Evolutionary conservation across 2,113 vertebrate genomes (phyloP).

Genomic region (Proteles cristata): DNA sequence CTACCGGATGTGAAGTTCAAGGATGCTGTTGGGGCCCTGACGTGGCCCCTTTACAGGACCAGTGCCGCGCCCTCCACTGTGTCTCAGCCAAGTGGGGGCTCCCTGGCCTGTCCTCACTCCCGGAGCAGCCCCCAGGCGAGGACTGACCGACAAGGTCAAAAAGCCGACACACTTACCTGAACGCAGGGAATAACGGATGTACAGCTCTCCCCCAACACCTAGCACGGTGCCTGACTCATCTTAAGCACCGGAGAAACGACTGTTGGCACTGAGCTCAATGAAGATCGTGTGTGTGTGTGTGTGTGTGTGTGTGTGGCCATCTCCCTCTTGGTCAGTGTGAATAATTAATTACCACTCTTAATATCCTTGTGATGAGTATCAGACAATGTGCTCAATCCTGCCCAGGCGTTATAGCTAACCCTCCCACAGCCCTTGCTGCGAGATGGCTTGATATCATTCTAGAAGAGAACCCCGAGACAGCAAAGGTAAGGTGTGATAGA

Average conservation of each 20-base stretch:
- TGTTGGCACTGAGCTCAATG: background rate
- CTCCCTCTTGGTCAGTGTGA: background rate
- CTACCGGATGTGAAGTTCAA: background rate
- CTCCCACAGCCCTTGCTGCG: background rate
- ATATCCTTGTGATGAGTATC: background rate
- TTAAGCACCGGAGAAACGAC: background rate
- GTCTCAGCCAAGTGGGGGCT: background rate
- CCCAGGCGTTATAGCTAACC: background rate
- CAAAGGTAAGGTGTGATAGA: background rate
- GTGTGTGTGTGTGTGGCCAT: background rate
- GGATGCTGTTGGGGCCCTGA: too few species aligned
- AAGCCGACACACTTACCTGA: background rate
- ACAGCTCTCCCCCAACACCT: too few species aligned
- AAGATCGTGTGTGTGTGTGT: background rate
- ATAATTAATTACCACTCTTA: background rate
- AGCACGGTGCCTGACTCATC: background rate
- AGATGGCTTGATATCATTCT: background rate
- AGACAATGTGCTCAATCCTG: background rate
- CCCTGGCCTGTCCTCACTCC: background rate
- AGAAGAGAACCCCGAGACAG: background rate
- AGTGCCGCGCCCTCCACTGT: background rate
- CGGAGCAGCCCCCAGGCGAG: background rate
- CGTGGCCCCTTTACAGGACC: background rate
- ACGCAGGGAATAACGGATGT: rapidly evolving
- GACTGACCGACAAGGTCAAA: background rate